Conservation (phyloP, 1,140 invertebrate genomes). For the Zaprionus lachaisei region DNA sequence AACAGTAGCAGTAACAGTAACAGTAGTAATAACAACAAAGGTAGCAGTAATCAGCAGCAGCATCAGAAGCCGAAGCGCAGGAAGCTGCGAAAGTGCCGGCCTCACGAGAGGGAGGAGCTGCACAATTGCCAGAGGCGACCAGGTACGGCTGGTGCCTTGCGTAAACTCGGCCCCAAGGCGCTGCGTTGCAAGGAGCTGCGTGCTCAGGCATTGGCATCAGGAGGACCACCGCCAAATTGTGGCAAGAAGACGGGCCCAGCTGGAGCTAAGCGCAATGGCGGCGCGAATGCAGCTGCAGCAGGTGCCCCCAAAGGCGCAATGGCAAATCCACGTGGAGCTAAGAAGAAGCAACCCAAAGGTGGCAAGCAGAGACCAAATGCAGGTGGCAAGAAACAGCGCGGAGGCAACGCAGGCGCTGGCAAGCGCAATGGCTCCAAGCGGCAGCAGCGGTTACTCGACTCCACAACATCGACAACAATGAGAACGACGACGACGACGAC, state of each 20-base stretch:
- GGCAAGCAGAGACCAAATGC: conserved; percentile 51
- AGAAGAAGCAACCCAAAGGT: conserved; percentile 41
- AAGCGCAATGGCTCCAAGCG: conserved; percentile 44
- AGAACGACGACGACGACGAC: conserved; percentile 35
- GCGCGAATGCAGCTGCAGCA: no score
- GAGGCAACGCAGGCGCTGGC: conserved; percentile 8
- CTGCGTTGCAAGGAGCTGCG: conserved; percentile 61
- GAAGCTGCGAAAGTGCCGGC: conserved; percentile 64
- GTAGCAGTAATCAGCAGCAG: conserved; percentile 17
- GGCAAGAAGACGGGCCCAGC: conserved; percentile 46
- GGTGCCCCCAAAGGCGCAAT: conserved; percentile 31
- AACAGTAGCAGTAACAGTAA: background rate
- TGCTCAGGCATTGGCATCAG: conserved; percentile 43
- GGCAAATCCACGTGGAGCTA: conserved; percentile 38
- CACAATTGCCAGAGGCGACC: conserved; percentile 70
- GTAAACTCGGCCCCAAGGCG: conserved; percentile 62
- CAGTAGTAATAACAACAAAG: conserved; percentile 1
- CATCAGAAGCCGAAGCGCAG: conserved; percentile 51
- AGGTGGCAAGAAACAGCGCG: conserved; percentile 42
- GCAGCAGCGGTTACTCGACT: conserved; percentile 31
- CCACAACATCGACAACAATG: conserved; percentile 8
- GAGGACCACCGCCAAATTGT: conserved; percentile 57
- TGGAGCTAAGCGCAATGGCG: background rate
- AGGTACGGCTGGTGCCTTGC: conserved; percentile 30
- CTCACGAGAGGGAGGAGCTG: conserved; percentile 64